Percentiles rank a stretch among this genome's conserved stretches.
Conservation (phyloP, 2,113 vertebrate species). For the Litocranius walleri region DNA sequence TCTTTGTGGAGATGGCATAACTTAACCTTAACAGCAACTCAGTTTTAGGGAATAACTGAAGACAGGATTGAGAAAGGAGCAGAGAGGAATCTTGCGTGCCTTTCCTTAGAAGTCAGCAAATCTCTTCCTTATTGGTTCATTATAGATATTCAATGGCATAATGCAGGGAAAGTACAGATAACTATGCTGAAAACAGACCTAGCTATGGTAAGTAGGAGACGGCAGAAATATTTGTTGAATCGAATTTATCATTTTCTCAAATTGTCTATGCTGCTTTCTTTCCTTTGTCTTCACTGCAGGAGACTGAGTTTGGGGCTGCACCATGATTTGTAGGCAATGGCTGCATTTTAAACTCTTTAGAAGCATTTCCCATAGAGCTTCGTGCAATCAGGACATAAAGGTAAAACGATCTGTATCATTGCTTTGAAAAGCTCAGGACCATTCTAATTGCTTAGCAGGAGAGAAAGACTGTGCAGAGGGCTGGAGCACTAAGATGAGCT, state of each 20-base stretch:
- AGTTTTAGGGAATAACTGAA: background rate
- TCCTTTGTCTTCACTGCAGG: constrained; percentile 3
- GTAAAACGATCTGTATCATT: constrained; percentile 41
- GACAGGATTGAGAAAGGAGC: background rate
- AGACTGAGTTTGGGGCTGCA: background rate
- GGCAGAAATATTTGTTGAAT: background rate
- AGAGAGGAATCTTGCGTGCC: background rate
- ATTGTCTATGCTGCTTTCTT: constrained; percentile 4
- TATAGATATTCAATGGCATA: constrained; percentile 20
- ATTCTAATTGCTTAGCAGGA: constrained; percentile 60
- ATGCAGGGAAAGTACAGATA: background rate
- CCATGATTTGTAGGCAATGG: constrained; percentile 1
- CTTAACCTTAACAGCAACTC: background rate
- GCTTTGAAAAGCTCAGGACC: constrained; percentile 55
- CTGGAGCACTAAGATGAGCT: constrained; percentile 47
- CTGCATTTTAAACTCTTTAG: constrained; percentile 41
- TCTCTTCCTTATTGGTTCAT: background rate
- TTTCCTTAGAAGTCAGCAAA: background rate
- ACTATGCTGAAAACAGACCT: background rate
- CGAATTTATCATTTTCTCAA: background rate
- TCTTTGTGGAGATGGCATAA: background rate
- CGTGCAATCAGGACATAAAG: constrained; percentile 41
- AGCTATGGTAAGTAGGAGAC: background rate
- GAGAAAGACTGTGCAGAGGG: background rate
- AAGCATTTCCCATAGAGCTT: constrained; percentile 46